Evolutionary conservation across 2,888 invertebrate species (phyloP).

Genomic region (Drosophila pseudotakahashii): DNA sequence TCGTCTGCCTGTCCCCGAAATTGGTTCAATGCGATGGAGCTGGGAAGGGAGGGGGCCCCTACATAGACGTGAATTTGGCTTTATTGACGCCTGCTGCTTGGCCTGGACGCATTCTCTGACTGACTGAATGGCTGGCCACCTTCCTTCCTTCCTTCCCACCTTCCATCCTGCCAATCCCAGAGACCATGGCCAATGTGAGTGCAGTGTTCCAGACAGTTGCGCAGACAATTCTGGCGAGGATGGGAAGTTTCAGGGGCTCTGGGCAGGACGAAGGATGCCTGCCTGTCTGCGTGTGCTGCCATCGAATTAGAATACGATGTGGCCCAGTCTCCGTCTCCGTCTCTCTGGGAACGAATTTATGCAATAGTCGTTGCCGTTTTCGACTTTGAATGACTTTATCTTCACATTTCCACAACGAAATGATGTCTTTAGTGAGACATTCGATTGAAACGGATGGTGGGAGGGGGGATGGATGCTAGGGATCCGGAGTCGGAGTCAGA

Average conservation of each 20-base stretch:
- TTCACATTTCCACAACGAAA: constrained; percentile 46
- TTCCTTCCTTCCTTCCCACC: constrained; percentile 16
- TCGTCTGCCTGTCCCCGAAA: constrained; percentile 51
- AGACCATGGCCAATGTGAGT: constrained; percentile 56
- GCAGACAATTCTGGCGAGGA: constrained; percentile 37
- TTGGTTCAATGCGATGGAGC: constrained; percentile 52
- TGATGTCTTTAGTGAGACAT: constrained; percentile 50
- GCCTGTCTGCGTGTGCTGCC: constrained; percentile 32
- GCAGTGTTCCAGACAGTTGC: constrained; percentile 69
- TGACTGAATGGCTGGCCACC: constrained; percentile 28
- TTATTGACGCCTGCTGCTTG: constrained; percentile 33
- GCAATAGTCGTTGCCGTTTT: constrained; percentile 59
- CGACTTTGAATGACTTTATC: constrained; percentile 63
- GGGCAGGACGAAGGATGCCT: constrained; percentile 23
- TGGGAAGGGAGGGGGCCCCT: neutral
- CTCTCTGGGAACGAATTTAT: constrained; percentile 57
- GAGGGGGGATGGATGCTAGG: neutral
- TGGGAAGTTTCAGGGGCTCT: neutral
- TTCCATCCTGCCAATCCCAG: constrained; percentile 37
- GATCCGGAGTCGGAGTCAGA: neutral
- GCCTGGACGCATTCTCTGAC: constrained; percentile 13
- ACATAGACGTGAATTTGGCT: constrained; percentile 16
- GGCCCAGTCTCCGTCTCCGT: constrained; percentile 38
- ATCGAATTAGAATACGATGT: constrained; percentile 41
- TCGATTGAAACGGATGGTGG: constrained; percentile 41